These are phyloP conservation scores for Phoronis australis DNA, from an alignment of 2,888 invertebrate genomes.

Conservation along the genomic window DNA sequence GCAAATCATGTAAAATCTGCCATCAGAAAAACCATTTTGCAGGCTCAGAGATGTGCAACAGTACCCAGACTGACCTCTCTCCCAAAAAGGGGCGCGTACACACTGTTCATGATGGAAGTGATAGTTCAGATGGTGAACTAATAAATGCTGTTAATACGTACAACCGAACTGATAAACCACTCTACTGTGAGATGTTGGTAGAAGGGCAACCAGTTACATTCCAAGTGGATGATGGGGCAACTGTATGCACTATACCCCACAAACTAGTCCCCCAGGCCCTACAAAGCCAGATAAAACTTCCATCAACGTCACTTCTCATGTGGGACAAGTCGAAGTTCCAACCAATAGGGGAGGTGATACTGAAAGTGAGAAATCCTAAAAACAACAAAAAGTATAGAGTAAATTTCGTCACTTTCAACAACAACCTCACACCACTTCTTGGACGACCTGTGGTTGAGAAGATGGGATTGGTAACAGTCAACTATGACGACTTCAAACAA, in stretches of 20 bases:
- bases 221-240: slow-evolving; percentile 3
- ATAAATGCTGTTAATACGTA: background rate
- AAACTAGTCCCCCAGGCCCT: background rate
- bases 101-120: background rate
- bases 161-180: too few relatives aligned
- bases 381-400: background rate
- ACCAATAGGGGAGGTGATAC: background rate
- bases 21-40: slow-evolving; percentile 16
- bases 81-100: background rate
- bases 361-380: background rate
- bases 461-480: slow-evolving; percentile 3
- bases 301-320: background rate
- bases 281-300: background rate
- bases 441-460: background rate
- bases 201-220: background rate
- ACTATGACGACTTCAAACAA: slow-evolving; percentile 1
- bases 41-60: too few relatives aligned
- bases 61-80: too few relatives aligned
- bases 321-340: background rate
- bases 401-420: background rate
- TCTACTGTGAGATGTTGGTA: slow-evolving; percentile 4
- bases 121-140: background rate
- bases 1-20: slow-evolving; percentile 13
- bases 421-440: slow-evolving; percentile 1
- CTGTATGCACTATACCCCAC: background rate